Percentiles rank a stretch among this genome's conserved stretches.
Evolutionary conservation across 2,888 invertebrate species (phyloP).

Genomic region (Scelioninae gen. 1): DNA sequence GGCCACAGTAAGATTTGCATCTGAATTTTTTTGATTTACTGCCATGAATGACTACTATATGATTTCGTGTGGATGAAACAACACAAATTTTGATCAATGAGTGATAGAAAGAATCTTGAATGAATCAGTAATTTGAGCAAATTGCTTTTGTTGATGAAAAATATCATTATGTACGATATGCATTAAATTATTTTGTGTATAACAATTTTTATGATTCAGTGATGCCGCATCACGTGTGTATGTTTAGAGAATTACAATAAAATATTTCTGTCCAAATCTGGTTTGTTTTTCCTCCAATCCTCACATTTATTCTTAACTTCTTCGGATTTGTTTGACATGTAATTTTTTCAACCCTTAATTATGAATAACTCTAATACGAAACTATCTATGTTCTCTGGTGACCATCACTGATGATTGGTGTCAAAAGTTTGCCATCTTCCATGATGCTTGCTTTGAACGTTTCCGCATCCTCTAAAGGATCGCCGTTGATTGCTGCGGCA

Average conservation of each 20-base stretch:
- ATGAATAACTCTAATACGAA: background rate
- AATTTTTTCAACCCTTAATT: background rate
- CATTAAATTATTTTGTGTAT: conserved; percentile 16
- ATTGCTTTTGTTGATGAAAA: conserved; percentile 31
- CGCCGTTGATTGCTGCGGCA: conserved; percentile 83
- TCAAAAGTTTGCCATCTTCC: conserved; percentile 13
- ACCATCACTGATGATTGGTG: conserved; percentile 1
- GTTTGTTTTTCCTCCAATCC: background rate
- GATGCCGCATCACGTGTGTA: background rate
- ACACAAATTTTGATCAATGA: background rate
- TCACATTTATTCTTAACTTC: no score
- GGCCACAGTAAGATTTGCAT: conserved; percentile 9
- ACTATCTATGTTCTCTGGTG: background rate
- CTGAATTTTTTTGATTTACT: conserved; percentile 4
- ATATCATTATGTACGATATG: background rate
- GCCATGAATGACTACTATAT: conserved; percentile 14
- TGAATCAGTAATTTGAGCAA: conserved; percentile 2
- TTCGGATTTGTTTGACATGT: background rate
- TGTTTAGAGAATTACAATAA: conserved; percentile 32
- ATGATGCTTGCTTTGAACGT: conserved; percentile 71
- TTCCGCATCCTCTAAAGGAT: conserved; percentile 77
- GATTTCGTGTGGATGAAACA: conserved; percentile 13
- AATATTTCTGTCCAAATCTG: background rate
- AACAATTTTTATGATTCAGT: conserved; percentile 14
- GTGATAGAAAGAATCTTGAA: conserved; percentile 12